Base-by-base conservation (phyloP, 2,888 invertebrate species). In the Euclidia mi region DNA sequence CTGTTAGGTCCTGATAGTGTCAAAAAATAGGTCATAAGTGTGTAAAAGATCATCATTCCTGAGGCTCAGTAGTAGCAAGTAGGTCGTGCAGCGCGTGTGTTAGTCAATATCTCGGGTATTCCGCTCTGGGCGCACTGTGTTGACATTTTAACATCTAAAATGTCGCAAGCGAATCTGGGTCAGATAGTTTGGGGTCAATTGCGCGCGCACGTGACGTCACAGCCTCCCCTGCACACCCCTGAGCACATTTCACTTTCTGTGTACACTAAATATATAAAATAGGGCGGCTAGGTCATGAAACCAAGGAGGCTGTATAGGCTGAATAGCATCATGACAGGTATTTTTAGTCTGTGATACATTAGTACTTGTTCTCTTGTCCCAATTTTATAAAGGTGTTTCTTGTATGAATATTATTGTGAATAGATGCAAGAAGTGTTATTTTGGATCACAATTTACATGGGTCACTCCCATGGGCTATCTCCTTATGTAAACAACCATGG, bases 121-220 rank as follows among this genome's bases (percentile, higher is more conserved):
- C 69, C 62, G 69, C 78, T 76, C 71, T 74, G 76, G 78, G 81
- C 78, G 71, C 81, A 75, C 72, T 75, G 77, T 91, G 92, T 93
- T 92, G 94, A 92, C 92, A 92, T 91, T 89, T 88, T 69, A 71
- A 50, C 53, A 65, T 65, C 50, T 57, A 64, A 68, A 73, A 72
- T 90, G 88, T 92, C 89, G 91, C 87, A 91, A 91, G 82, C 57
- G 45, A 67, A 93, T 84, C 82, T 94, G 75, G 94, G 94, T 94
- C 93, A 93, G 37, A 37, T 49, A 55, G 62, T 72, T 76, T 73
- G 77, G 81, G 87, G 89, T 86, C 85, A 81, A 59, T 12, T 85
- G 90, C 92, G 92, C 90, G 88, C 93, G 92, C 91, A 83, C 10
- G 76, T 86, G 87, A 93, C 93, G 92, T 93, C 91, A 92, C 76